Conservation (phyloP, 2,113 vertebrate genomes). For the Lota lota region DNA sequence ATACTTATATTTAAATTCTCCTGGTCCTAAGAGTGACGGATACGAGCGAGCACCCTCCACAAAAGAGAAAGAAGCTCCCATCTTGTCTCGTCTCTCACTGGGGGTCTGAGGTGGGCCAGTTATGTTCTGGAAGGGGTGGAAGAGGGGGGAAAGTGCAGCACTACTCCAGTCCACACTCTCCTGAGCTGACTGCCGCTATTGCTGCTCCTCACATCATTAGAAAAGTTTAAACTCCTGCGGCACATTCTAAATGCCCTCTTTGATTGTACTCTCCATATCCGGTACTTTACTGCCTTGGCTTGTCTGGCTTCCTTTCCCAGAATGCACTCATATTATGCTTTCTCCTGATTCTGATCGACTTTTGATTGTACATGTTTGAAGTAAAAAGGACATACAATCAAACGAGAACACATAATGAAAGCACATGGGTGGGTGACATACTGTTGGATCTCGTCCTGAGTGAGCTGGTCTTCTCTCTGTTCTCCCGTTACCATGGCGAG, state of each 20-base stretch:
- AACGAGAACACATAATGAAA: too few species aligned
- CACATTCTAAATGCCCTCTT: neutral
- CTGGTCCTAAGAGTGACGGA: too few species aligned
- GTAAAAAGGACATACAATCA: too few species aligned
- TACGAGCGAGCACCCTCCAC: too few species aligned
- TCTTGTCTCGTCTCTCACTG: constrained; percentile 10
- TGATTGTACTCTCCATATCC: neutral
- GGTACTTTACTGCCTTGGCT: constrained; percentile 4
- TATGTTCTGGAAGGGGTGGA: constrained; percentile 5
- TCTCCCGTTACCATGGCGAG: constrained; percentile 82
- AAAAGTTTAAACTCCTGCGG: constrained; percentile 8
- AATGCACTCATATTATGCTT: too few species aligned
- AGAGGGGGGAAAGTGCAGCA: constrained; percentile 7
- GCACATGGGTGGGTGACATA: constrained; percentile 56
- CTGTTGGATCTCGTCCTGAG: constrained; percentile 79
- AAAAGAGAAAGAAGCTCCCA: constrained; percentile 7
- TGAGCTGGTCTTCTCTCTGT: constrained; percentile 76
- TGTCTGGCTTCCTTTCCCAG: neutral
- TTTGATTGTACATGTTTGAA: too few species aligned
- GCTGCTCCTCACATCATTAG: constrained; percentile 24
- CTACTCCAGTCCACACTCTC: constrained; percentile 30
- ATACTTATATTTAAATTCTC: constrained; percentile 14
- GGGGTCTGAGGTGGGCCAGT: constrained; percentile 2
- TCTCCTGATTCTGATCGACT: too few species aligned
- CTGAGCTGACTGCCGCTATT: constrained; percentile 42